phyloP scores from a whole-genome alignment of 2,888 invertebrate species.

The Vesta saturnalis region DNA sequence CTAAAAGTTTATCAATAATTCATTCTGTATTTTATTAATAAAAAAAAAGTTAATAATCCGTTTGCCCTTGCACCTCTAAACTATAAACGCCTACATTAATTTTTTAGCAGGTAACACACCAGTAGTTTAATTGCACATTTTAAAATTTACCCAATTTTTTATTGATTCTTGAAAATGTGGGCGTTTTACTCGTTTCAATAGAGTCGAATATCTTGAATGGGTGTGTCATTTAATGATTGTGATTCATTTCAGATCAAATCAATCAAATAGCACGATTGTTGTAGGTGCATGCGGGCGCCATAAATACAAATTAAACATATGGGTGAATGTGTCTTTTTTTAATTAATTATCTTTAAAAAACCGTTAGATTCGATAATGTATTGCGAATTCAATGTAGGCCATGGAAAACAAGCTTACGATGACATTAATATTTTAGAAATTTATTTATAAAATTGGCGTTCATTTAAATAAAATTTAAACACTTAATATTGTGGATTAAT shows the following conservation, averaged over 20 bases:
- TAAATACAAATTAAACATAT: conserved; percentile 2
- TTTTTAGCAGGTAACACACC: conserved; percentile 1
- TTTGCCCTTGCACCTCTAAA: conserved; percentile 9
- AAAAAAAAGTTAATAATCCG: conserved; percentile 9
- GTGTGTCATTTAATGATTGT: conserved; percentile 25
- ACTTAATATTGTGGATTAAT: not conserved
- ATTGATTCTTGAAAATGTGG: conserved; percentile 21
- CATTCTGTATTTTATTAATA: not conserved
- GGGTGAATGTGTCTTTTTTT: not conserved
- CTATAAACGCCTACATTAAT: not conserved
- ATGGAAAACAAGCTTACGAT: conserved; percentile 1
- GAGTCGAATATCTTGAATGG: conserved; percentile 27
- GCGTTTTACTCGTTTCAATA: conserved; percentile 33
- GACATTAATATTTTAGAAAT: conserved; percentile 6
- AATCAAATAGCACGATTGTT: conserved; percentile 5
- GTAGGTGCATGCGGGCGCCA: conserved; percentile 1
- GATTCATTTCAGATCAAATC: conserved; percentile 16
- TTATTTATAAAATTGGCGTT: not conserved
- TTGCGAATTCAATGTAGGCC: conserved; percentile 7
- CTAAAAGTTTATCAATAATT: conserved; percentile 3
- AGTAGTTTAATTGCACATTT: not conserved
- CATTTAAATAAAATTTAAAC: not conserved
- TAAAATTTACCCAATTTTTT: not conserved
- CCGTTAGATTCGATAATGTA: not conserved
- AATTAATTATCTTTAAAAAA: not conserved